Evolutionary conservation across 1,140 invertebrate genomes (phyloP).

Genomic region (Monomorium pharaonis): DNA sequence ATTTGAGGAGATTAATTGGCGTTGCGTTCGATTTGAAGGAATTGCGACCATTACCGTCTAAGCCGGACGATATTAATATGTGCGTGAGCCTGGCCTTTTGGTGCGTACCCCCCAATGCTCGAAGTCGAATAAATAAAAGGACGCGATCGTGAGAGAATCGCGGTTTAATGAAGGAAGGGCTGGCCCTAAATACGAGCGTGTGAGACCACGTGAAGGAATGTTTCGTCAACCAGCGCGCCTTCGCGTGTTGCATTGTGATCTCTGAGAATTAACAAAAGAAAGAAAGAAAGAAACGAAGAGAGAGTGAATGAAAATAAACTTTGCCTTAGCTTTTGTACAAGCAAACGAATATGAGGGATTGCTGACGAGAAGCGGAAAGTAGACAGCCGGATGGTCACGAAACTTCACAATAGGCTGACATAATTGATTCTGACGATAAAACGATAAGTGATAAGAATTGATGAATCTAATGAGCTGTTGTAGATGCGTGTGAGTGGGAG

Average conservation of each 20-base stretch:
- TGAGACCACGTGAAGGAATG: neutral
- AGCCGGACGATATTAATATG: neutral
- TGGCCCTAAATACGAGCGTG: slow-evolving; percentile 27
- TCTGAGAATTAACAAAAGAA: neutral
- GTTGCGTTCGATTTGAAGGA: neutral
- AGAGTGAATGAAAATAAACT: slow-evolving; percentile 59
- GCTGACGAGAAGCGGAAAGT: slow-evolving; percentile 8
- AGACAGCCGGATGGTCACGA: slow-evolving; percentile 25
- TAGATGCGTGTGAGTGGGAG: slow-evolving; percentile 29
- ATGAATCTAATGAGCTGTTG: slow-evolving; percentile 49
- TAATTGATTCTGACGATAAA: slow-evolving; percentile 49
- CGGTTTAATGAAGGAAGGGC: slow-evolving; percentile 20
- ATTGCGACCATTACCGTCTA: neutral
- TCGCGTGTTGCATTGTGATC: slow-evolving; percentile 26
- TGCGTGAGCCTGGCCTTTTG: neutral
- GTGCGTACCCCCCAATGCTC: neutral
- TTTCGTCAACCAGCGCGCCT: neutral
- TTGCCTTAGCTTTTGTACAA: slow-evolving; percentile 82
- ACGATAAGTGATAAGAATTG: slow-evolving; percentile 52
- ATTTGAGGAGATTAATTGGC: neutral
- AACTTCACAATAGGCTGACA: slow-evolving; percentile 30
- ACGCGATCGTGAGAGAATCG: neutral
- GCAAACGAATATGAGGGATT: slow-evolving; percentile 50
- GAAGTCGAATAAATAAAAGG: neutral
- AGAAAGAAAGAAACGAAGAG: neutral